phyloP scores from a whole-genome alignment of 2,113 vertebrate genomes.

The Tetrax tetrax region DNA sequence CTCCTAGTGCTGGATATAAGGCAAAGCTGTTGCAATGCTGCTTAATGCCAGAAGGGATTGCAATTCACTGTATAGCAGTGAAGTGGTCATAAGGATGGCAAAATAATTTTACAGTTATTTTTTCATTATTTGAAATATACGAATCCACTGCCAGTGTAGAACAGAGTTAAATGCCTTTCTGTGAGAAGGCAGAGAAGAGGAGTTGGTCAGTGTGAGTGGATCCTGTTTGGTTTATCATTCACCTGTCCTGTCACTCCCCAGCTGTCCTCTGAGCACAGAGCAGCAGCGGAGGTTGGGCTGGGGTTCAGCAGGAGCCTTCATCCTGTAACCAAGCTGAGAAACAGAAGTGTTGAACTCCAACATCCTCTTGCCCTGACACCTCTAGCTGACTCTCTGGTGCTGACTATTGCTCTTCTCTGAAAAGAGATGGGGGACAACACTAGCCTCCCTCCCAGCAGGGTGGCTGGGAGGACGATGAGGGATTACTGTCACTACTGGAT shows the following conservation, averaged over 20 bases:
- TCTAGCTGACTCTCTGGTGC: background rate
- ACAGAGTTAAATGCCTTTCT: background rate
- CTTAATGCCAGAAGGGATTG: background rate
- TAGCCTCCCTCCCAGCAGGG: background rate
- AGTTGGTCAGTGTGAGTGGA: background rate
- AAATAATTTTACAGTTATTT: background rate
- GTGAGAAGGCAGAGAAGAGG: background rate
- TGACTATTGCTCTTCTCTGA: background rate
- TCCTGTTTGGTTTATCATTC: background rate
- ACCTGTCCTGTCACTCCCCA: rapidly evolving
- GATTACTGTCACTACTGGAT: background rate
- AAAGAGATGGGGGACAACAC: background rate
- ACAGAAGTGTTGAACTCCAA: background rate
- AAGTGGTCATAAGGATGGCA: background rate
- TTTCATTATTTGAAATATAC: background rate
- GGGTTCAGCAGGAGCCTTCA: background rate
- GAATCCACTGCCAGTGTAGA: background rate
- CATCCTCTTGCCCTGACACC: background rate
- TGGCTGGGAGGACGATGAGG: rapidly evolving
- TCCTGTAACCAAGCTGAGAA: background rate
- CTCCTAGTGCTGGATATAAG: background rate
- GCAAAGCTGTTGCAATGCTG: background rate
- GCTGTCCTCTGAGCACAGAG: background rate
- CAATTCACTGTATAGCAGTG: background rate
- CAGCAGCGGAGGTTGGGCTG: rapidly evolving